Evolutionary conservation across 92 coral and sea anemone species (phyloP), one percentile per base, ranked within the genome.

Genomic region (Parazoanthus atlanticus): DNA sequence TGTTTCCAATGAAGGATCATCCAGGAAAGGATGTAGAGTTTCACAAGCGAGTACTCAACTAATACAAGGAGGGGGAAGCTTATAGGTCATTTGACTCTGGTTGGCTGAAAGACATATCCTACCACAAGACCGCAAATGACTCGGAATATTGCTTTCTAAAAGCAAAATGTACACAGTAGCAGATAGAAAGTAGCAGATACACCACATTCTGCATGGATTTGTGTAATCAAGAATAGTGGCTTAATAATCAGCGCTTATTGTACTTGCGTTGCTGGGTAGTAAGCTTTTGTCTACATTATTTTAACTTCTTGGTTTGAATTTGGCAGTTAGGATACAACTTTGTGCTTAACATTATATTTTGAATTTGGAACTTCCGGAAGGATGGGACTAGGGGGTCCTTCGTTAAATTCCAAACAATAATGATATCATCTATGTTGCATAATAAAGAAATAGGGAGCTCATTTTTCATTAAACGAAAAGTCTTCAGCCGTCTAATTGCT

Each of bases 191-290:
- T 91, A 25, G 32, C 79, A 3, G 91, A 88, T 36, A 88, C 85
- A 34, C 93, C 91, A 66, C 93, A 91, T 54, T 54, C 47, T 46
- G 88, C 79, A 73, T 91, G 90, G 93, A 52, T 91, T 25, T 47
- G 71, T 65, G 93, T 75, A 26, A 77, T 7, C 29, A 87, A 91
- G 80, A 43, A 82, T 30, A 75, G 65, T 74, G 91, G 91, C 49
- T 61, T 40, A 32, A 79, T 90, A 23, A 66, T 72, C 80, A 90
- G 92, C 81, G 92, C 90, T 32, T 86, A 91, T 56, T 91, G 93
- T 38, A 87, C 91, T 17, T 91, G 93, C 88, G 93, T 91, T 88
- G 93, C 93, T 81, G 93, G 90, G 88, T 91, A n/a, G n/a, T n/a
- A n/a, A n/a, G n/a, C n/a, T n/a, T n/a, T n/a, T n/a, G n/a, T n/a